A percentile compares a stretch with the other conserved stretches of the same genome.
These are phyloP conservation scores for Pseudomyrmex dendroicus DNA, from an alignment of 1,140 invertebrate genomes.

Conservation along the genomic window DNA sequence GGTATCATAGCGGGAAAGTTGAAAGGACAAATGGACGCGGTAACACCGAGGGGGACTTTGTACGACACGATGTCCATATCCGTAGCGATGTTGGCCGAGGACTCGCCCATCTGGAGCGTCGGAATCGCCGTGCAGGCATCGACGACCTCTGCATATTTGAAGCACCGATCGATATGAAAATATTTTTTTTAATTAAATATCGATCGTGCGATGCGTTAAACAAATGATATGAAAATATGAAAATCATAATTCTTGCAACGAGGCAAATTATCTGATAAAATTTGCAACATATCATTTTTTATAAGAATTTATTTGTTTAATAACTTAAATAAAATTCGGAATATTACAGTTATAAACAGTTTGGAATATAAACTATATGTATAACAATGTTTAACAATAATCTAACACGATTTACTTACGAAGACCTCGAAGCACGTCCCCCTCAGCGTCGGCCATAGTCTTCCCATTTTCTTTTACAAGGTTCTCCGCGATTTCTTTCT, in stretches of 20 bases:
- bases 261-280: no score
- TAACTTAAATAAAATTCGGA: not conserved
- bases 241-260: no score
- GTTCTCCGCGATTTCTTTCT: conserved; percentile 94
- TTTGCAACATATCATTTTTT: no score
- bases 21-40: conserved; percentile 94
- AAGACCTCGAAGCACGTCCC: conserved; percentile 98
- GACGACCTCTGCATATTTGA: conserved; percentile 92
- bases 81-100: conserved; percentile 94
- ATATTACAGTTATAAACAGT: not conserved
- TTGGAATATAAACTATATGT: not conserved
- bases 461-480: conserved; percentile 99
- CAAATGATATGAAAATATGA: no score
- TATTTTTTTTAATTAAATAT: not conserved
- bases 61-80: conserved; percentile 97
- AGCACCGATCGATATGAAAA: not conserved
- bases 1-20: conserved; percentile 99
- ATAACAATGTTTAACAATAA: no score
- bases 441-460: conserved; percentile 98
- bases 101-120: conserved; percentile 96
- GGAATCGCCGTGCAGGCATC: conserved; percentile 98
- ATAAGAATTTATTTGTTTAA: no score
- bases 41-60: conserved; percentile 95
- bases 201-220: not conserved
- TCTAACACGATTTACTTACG: conserved; percentile 88